Base-by-base conservation (phyloP, 2,113 vertebrate genomes). In the Gallinago paraguaiae region DNA sequence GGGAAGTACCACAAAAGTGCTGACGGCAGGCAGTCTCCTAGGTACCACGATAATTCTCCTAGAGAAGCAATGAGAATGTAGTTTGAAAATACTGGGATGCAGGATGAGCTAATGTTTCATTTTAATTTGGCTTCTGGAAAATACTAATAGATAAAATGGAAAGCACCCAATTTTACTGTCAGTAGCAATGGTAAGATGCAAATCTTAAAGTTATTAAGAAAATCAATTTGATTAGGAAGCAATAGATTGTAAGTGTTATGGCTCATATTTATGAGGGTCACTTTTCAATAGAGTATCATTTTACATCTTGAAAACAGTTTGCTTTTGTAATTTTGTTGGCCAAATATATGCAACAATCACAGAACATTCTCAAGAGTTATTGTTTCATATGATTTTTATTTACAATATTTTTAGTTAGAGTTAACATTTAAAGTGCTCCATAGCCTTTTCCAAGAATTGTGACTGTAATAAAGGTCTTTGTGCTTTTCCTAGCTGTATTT, bases 401-500 rank as follows among this genome's bases (percentile, higher is more conserved):
- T 24, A 59, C 33, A 20, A 3, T 74, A 80, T 90, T 91, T 92
- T 94, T 54, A 46, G 51, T 69, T 64, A 72, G 16, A 87, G 54
- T 77, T 79, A 92, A 77, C 43, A 83, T 57, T 64, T 61, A 70
- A 95, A 93, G n/a, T 1, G 0, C 7, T 87, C 74, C 59, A 76
- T 53, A 69, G 69, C 30, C 39, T 91, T 84, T 86, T 68, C 71
- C 12, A 92, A 90, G 43, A 77, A 75, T 79, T 94, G 28, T 70
- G 60, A 83, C 45, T 5, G 2, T 64, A 94, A 82, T 91, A 92
- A 94, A 90, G 23, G n/a, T 35, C 46, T 11, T 80, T 77, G 30
- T 51, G 37, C 57, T 90, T 94, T 90, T 89, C n/a, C 79, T 87
- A 95, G 71, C 39, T 82, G 28, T 92, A 71, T 17, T 43, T 90